These are phyloP conservation scores for Amphipoea lucens DNA, from an alignment of 2,888 invertebrate genomes.

Conservation along the genomic window DNA sequence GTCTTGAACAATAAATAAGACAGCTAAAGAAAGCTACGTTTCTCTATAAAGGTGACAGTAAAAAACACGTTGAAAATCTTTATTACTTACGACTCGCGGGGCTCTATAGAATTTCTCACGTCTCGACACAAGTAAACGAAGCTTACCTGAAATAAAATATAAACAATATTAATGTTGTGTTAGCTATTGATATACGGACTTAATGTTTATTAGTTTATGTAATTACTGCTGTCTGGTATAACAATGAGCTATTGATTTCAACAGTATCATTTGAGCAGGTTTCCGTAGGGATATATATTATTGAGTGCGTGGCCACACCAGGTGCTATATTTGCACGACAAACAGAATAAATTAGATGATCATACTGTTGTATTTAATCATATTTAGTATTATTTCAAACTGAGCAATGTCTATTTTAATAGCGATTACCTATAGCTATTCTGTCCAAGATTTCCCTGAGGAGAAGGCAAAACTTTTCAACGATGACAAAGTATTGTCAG, in stretches of 20 bases:
- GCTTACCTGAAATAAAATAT: slow-evolving; percentile 73
- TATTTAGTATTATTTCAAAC: background rate
- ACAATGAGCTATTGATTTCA: slow-evolving; percentile 46
- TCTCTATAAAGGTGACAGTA: slow-evolving; percentile 58
- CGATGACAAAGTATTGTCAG: background rate
- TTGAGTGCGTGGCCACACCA: slow-evolving; percentile 11
- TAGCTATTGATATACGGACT: slow-evolving; percentile 25
- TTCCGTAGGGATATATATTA: slow-evolving; percentile 15
- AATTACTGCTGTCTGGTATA: slow-evolving; percentile 33
- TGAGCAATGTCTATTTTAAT: background rate
- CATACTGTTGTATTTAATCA: background rate
- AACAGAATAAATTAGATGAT: slow-evolving; percentile 29
- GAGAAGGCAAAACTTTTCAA: background rate
- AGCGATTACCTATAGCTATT: background rate
- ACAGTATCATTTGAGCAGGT: slow-evolving; percentile 24
- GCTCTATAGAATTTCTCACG: slow-evolving; percentile 74
- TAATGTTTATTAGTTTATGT: slow-evolving; percentile 18
- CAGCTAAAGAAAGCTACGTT: slow-evolving; percentile 56
- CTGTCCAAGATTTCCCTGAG: background rate
- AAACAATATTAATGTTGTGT: slow-evolving; percentile 47
- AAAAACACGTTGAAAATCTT: slow-evolving; percentile 70
- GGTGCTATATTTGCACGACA: slow-evolving; percentile 28
- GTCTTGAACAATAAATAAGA: slow-evolving; percentile 54
- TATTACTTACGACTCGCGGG: slow-evolving; percentile 67
- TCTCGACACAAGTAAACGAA: slow-evolving; percentile 52